Conservation (phyloP, 2,113 vertebrate species). For the Epinephelus cyanopodus region DNA sequence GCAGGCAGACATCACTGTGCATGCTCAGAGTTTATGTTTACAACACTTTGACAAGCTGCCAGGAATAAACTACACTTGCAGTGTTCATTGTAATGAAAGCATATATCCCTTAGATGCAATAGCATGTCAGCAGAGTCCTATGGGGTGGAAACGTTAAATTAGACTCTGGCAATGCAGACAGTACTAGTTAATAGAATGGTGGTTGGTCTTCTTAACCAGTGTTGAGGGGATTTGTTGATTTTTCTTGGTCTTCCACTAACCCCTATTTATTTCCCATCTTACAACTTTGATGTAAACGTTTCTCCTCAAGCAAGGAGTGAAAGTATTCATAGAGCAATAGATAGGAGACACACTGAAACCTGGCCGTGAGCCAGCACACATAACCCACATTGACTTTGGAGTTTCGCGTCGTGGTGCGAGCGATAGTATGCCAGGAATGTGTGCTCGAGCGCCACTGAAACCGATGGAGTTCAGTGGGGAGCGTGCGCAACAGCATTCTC, state of each 20-base stretch:
- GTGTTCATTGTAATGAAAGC: neutral
- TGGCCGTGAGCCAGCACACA: conserved; percentile 70
- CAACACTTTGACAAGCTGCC: neutral
- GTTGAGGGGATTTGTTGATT: neutral
- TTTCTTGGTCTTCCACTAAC: neutral
- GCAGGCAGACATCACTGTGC: neutral
- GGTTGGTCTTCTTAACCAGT: too few relatives aligned
- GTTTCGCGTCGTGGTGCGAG: conserved; percentile 66
- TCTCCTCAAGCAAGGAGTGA: neutral
- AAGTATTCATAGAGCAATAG: conserved; percentile 16
- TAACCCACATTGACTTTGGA: conserved; percentile 62
- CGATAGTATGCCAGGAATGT: conserved; percentile 79
- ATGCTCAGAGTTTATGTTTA: neutral
- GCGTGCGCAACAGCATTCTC: conserved; percentile 55
- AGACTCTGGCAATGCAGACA: neutral
- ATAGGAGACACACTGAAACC: conserved; percentile 78
- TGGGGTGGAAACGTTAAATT: neutral
- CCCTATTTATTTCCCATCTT: neutral
- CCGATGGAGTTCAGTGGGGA: conserved; percentile 58
- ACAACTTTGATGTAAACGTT: conserved; percentile 6
- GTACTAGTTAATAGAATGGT: too few relatives aligned
- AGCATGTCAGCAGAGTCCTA: neutral
- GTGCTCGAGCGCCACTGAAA: conserved; percentile 59
- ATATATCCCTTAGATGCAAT: neutral
- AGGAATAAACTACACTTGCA: neutral